phyloP scores from a whole-genome alignment of 1,140 invertebrate species.

The Bradynema listronoti region DNA sequence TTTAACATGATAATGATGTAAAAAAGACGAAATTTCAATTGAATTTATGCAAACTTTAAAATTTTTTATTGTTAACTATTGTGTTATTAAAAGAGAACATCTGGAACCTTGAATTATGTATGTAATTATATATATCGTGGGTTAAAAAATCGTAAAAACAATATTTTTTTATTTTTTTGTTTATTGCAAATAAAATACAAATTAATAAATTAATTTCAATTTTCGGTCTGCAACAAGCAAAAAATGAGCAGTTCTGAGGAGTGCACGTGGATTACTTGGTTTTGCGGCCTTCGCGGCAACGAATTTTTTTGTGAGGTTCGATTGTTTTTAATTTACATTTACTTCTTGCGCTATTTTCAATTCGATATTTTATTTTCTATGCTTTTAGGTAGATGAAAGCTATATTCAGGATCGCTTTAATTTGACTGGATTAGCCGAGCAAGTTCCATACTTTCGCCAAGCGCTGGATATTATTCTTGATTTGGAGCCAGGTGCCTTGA shows the following conservation, averaged over 20 bases:
- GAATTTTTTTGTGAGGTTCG: conserved; percentile 93
- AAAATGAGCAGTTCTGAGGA: conserved; percentile 91
- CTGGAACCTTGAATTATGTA: no score
- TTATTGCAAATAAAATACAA: no score
- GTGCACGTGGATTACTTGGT: conserved; percentile 99
- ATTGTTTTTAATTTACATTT: conserved; percentile 7
- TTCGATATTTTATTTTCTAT: conserved; percentile 7
- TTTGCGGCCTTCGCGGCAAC: conserved; percentile 94
- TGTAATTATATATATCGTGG: no score
- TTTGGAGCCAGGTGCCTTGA: conserved; percentile 78
- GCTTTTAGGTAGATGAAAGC: conserved; percentile 89
- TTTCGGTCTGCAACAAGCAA: not conserved
- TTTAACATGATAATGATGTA: no score
- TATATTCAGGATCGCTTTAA: conserved; percentile 99
- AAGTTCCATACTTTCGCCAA: conserved; percentile 96
- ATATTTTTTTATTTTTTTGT: no score
- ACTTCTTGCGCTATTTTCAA: not conserved
- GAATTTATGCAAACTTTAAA: no score
- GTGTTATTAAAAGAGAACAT: no score
- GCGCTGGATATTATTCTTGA: conserved; percentile 98
- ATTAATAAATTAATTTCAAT: no score
- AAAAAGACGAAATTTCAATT: no score
- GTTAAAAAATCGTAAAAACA: no score
- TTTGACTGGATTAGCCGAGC: conserved; percentile 94
- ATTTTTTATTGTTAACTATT: no score